Conservation (phyloP, 1,140 invertebrate genomes). For the Drosophila athabasca region DNA sequence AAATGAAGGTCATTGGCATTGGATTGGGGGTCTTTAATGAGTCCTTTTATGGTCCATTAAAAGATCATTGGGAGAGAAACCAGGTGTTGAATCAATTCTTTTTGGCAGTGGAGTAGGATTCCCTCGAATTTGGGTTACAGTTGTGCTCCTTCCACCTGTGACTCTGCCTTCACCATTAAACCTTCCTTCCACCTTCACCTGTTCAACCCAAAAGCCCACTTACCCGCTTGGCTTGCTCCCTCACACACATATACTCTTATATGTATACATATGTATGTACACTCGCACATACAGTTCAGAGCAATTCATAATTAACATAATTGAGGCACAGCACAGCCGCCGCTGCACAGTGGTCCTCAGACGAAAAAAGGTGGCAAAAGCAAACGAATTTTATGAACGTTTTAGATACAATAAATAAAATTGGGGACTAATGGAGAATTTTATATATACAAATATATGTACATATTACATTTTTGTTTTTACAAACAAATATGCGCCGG, state of each 20-base stretch:
- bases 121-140: constrained; percentile 28
- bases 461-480: too few relatives aligned
- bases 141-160: constrained; percentile 20
- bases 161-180: not conserved
- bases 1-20: constrained; percentile 38
- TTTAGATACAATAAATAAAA: too few relatives aligned
- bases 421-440: too few relatives aligned
- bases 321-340: constrained; percentile 27
- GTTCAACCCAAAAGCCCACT: constrained; percentile 47
- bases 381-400: too few relatives aligned
- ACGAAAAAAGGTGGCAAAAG: too few relatives aligned
- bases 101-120: constrained; percentile 24
- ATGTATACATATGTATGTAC: too few relatives aligned
- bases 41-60: constrained; percentile 43
- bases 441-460: too few relatives aligned
- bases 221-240: constrained; percentile 31
- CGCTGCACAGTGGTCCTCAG: too few relatives aligned
- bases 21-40: constrained; percentile 33
- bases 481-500: too few relatives aligned
- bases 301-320: constrained; percentile 53
- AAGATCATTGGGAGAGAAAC: constrained; percentile 22
- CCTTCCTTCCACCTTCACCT: constrained; percentile 2
- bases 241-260: constrained; percentile 2
- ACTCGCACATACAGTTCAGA: constrained; percentile 20
- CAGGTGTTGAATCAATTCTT: constrained; percentile 38